Conservation (phyloP, 2,888 invertebrate species). For the Drosophila aldrichi region DNA sequence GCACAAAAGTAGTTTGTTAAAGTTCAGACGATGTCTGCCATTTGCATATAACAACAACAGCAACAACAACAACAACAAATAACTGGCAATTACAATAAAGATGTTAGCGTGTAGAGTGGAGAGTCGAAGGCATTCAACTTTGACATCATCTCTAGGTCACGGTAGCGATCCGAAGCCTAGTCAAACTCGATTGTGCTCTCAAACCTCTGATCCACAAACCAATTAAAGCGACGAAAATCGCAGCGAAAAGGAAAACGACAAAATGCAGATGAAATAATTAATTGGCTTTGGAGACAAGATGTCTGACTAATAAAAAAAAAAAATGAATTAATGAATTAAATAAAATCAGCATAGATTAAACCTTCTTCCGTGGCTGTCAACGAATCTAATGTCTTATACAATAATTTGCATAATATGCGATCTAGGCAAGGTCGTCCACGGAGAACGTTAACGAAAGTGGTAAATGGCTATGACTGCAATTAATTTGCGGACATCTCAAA, state of each 20-base stretch:
- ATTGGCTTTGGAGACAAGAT: constrained; percentile 44
- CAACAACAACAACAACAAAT: constrained; percentile 15
- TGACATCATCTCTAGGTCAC: constrained; percentile 77
- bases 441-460: constrained; percentile 67
- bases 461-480: constrained; percentile 63
- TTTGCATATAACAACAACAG: constrained; percentile 32
- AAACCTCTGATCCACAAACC: constrained; percentile 34
- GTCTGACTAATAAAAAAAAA: constrained; percentile 12
- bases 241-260: constrained; percentile 6
- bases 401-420: constrained; percentile 44
- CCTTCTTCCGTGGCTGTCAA: constrained; percentile 46
- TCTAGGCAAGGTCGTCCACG: constrained; percentile 67
- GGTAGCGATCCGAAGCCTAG: constrained; percentile 36
- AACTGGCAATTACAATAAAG: constrained; percentile 59
- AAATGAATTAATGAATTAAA: not conserved
- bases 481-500: constrained; percentile 56
- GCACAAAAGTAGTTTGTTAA: constrained; percentile 50
- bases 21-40: constrained; percentile 63
- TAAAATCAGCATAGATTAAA: constrained; percentile 35
- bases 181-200: constrained; percentile 13
- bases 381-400: constrained; percentile 39
- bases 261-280: constrained; percentile 54
- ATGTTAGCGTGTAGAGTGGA: constrained; percentile 57
- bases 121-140: constrained; percentile 75
- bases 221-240: constrained; percentile 40